Evolutionary conservation across 2,797 vertebrate genomes (phyloP).

Genomic region (Pseudomugil gertrudae): DNA sequence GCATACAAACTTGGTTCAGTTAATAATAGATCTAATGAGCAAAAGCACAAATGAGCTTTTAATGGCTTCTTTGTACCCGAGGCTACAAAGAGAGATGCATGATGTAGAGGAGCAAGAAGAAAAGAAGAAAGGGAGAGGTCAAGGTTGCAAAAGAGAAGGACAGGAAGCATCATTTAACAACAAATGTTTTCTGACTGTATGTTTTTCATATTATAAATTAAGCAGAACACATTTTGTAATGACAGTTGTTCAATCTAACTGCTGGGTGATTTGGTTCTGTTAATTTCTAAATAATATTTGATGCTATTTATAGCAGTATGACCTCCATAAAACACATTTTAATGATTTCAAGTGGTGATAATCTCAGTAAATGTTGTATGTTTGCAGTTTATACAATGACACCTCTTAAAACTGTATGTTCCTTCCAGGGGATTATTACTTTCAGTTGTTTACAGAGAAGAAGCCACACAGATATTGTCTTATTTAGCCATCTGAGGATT

Average conservation of each 20-base stretch:
- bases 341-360: background rate
- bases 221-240: background rate
- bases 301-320: background rate
- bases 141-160: conserved; percentile 1
- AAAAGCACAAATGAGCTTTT: conserved; percentile 79
- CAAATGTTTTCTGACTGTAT: background rate
- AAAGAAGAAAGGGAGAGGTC: conserved; percentile 14
- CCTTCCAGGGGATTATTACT: conserved; percentile 1
- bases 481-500: background rate
- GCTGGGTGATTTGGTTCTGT: conserved; percentile 3
- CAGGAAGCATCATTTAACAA: background rate
- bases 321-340: background rate
- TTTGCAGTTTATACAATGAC: conserved; percentile 5
- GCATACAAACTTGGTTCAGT: conserved; percentile 58
- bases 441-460: background rate
- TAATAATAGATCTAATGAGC: conserved; percentile 78
- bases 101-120: background rate
- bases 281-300: conserved; percentile 1
- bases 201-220: background rate
- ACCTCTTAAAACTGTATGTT: background rate
- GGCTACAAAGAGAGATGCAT: conserved; percentile 44
- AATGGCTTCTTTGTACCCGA: conserved; percentile 73
- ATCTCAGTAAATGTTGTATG: background rate
- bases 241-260: background rate
- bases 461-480: background rate